Base-by-base conservation (phyloP, 2,888 invertebrate species). In the Acanthosoma haemorrhoidale region DNA sequence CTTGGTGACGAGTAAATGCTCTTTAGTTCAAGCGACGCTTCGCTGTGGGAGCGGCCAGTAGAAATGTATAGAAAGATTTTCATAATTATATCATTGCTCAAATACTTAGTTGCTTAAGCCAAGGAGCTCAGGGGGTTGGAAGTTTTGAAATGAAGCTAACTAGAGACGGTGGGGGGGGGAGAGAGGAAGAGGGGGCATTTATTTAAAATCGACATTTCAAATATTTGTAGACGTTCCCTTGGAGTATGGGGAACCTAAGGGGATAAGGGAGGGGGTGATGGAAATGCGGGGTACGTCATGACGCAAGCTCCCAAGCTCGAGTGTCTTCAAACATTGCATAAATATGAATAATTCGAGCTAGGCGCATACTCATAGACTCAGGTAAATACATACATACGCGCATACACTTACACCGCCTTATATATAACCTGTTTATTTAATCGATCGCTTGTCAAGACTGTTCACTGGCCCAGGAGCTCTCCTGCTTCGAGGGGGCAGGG, bases 251-350 rank as follows among this genome's bases (percentile, higher is more conserved):
- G 8, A 36, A 13, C 36, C 8, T 13, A 11, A 25, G 18, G 8
- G 63, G 21, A 32, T 18, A 25, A 11, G 61, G 36, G 18, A 21
- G 38, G 63, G 21, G 63, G 18, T 16, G n/a, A 3, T 16, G 51
- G 51, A 51, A 51, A 16, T 51, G 51, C n/a, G 57, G 21, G 57
- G 21, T 18, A 5, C 4, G 4, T n/a, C 15, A 41, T 64, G 64
- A 64, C 64, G 64, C 25, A 64, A 16, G 39, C 64, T n/a, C 64
- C 16, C 36, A 21, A 21, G 15, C 59, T 59, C 31, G 68, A 64
- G 36, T 51, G 38, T 70, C 70, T 70, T 70, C 70, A 70, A 70
- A 70, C 70, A 70, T 34, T 70, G 63, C 51, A 64, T 70, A 70
- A 70, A 64, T 70, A 70, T 70, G 70, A 70, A 70, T 70, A 70